Evolutionary conservation across 2,113 vertebrate species (phyloP).

Genomic region (Megatriorchis doriae): DNA sequence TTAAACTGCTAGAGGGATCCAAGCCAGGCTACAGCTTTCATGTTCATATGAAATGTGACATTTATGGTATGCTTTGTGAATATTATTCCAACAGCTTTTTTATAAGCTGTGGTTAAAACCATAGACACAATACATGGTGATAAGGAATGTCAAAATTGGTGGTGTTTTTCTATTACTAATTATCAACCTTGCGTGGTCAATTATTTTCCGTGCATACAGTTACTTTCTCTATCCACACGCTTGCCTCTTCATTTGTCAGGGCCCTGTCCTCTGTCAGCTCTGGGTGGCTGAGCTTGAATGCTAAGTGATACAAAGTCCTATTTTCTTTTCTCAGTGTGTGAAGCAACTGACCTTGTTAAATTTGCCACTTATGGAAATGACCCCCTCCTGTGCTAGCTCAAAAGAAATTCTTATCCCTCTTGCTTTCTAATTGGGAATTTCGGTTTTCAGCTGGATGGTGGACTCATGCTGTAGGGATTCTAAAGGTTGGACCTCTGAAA

Average conservation of each 20-base stretch:
- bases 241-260: neutral
- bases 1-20: neutral
- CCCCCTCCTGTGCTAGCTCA: slow-evolving; percentile 30
- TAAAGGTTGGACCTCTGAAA: neutral
- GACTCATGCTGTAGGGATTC: neutral
- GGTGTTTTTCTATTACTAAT: neutral
- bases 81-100: neutral
- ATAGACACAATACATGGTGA: neutral
- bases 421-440: slow-evolving; percentile 21
- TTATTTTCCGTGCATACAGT: slow-evolving; percentile 20
- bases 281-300: neutral
- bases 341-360: slow-evolving; percentile 22
- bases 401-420: slow-evolving; percentile 24
- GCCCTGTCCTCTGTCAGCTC: slow-evolving; percentile 21
- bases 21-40: neutral
- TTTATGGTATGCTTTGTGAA: neutral
- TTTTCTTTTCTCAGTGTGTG: slow-evolving; percentile 4
- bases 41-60: neutral
- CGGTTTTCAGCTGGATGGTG: neutral
- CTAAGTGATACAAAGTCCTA: neutral
- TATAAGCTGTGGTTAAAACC: neutral
- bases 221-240: neutral
- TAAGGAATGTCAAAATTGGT: neutral
- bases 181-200: neutral
- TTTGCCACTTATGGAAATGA: neutral